Conservation (phyloP, 1,140 invertebrate genomes). For the Drosophila burlai region DNA sequence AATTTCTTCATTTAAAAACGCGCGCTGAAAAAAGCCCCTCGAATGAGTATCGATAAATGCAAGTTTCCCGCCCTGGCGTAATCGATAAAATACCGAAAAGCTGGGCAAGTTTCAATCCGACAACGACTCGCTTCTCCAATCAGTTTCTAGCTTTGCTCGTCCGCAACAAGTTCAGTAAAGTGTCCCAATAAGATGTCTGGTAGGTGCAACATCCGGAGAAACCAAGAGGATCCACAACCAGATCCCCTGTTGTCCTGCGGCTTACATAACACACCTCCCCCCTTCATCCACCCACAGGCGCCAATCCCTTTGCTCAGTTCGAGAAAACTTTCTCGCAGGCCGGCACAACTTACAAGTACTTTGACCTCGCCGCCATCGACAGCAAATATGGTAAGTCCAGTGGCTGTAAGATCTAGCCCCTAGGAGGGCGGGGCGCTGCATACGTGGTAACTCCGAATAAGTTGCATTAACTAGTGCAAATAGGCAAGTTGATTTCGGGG, state of each 20-base stretch:
- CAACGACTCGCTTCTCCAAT: constrained; percentile 17
- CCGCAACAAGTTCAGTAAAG: constrained; percentile 58
- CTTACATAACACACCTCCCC: constrained; percentile 45
- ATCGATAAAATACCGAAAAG: constrained; percentile 5
- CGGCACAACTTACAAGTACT: constrained; percentile 90
- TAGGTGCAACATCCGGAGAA: constrained; percentile 22
- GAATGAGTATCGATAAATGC: background rate
- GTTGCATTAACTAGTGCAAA: background rate
- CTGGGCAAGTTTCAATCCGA: constrained; percentile 4
- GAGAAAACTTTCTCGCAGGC: constrained; percentile 89
- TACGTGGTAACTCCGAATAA: constrained; percentile 29
- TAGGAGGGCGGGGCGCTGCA: constrained; percentile 19
- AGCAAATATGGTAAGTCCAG: constrained; percentile 94
- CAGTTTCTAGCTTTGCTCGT: constrained; percentile 55
- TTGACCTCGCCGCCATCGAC: constrained; percentile 89
- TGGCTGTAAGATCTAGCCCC: constrained; percentile 6
- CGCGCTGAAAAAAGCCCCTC: background rate
- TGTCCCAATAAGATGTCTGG: constrained; percentile 59
- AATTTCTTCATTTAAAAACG: background rate
- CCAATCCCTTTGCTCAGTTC: constrained; percentile 90
- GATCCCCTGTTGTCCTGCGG: constrained; percentile 10
- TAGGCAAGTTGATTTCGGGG: background rate
- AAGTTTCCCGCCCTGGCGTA: background rate
- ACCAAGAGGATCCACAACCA: background rate
- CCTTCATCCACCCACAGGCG: constrained; percentile 77